Evolutionary conservation across 2,113 vertebrate genomes (phyloP), one percentile per base, ranked within the genome.

Genomic region (Scopus umbretta): DNA sequence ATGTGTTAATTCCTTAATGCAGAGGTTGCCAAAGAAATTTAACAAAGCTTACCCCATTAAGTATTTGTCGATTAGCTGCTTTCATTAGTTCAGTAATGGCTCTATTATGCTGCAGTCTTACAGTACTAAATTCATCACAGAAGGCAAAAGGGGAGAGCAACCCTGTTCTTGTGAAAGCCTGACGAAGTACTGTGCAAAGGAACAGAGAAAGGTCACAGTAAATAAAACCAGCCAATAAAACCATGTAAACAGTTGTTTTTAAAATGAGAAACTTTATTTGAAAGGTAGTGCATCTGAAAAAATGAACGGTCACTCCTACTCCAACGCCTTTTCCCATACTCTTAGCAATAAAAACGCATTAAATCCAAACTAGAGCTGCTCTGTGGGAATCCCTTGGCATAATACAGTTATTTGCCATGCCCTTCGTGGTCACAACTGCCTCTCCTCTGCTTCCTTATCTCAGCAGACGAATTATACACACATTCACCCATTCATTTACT

Each of bases 111-210:
- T 99, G 99, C 11, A 99, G 98, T 80, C 99, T 98, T 80, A 99
- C 91, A 1, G 99, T 99, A 97, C 99, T 99, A 94, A 99, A 99
- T 96, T 99, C 99, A 80, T 99, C 99, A 32, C 99, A 99, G 92
- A 99, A 98, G 45, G 99, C 99, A 94, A 99, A 98, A 26, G 99
- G 98, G 8, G 99, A 99, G 63, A 99, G 98, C 67, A 99, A 97
- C 66, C 99, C 99, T 97, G 99, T 99, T 66, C 98, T 98, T 43
- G 98, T 99, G 89, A 99, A 98, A 61, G 98, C 99, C 93, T 99
- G 98, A 42, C 99, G 99, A 40, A 99, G 98, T 52, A 99, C 99
- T 99, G 93, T 18, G 73, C 73, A 90, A 96, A 92, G 63, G 62
- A 89, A 86, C 2, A 25, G 18, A 92, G 42, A 93, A 62, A 70